Evolutionary conservation across 2,113 vertebrate species (phyloP).

Genomic region (Nansenia antarctica): DNA sequence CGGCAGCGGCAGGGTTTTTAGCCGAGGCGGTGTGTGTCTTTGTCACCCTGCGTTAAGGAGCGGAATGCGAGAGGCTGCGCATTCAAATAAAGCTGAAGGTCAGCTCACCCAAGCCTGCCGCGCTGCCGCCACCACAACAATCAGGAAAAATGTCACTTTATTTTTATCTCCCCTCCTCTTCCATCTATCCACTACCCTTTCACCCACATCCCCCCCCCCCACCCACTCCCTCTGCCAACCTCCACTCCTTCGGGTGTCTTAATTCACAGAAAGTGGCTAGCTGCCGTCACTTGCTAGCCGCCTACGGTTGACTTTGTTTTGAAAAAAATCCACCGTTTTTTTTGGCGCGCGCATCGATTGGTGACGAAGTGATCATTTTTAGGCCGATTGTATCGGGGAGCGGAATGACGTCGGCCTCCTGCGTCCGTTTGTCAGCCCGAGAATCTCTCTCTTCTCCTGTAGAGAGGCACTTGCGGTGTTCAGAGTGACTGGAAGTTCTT

Average conservation of each 20-base stretch:
- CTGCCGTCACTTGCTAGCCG: neutral
- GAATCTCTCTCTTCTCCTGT: neutral
- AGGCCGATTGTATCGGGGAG: neutral
- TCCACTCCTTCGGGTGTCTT: neutral
- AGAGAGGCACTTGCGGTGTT: neutral
- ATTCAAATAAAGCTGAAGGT: conserved; percentile 53
- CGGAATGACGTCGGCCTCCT: neutral
- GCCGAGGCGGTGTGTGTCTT: neutral
- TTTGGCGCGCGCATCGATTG: neutral
- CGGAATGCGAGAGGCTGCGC: conserved; percentile 43
- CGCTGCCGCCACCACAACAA: conserved; percentile 18
- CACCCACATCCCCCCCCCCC: neutral
- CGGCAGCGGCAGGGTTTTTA: neutral
- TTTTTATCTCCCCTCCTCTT: conserved; percentile 2
- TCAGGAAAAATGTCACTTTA: conserved; percentile 49
- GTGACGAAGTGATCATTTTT: neutral
- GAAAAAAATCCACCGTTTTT: neutral
- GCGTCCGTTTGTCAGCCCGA: neutral
- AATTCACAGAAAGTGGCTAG: neutral
- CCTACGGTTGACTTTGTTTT: neutral
- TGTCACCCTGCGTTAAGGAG: conserved; percentile 58
- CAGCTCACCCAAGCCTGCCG: conserved; percentile 33
- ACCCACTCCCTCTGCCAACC: neutral
- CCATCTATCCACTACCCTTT: neutral
- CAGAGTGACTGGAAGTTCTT: neutral